phyloP scores from a whole-genome alignment of 1,140 invertebrate genomes.

The Hermatobates lingyangjiaoensis region DNA sequence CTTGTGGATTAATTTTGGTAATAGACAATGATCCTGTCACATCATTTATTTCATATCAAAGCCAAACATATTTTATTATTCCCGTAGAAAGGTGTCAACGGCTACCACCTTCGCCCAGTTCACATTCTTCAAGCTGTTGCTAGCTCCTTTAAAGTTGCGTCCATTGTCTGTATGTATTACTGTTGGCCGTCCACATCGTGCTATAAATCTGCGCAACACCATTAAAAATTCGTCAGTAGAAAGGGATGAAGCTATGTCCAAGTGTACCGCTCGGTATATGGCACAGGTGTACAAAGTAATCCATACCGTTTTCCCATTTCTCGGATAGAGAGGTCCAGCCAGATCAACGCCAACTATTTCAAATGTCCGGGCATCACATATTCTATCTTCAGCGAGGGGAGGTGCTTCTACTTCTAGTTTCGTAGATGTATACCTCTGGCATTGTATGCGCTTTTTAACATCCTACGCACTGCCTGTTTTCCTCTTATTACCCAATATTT shows the following conservation, averaged over 20 bases:
- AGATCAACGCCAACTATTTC: conserved; percentile 17
- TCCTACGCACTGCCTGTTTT: background rate
- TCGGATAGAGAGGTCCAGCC: conserved; percentile 18
- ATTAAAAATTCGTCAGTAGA: no score
- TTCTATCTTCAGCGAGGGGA: conserved; percentile 9
- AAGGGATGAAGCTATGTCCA: conserved; percentile 20
- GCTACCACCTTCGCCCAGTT: no score
- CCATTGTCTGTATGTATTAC: no score
- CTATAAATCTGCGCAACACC: no score
- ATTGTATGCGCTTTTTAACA: background rate
- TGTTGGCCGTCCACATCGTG: no score
- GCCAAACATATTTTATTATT: no score
- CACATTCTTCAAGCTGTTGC: no score
- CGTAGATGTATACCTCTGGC: background rate
- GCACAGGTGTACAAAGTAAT: conserved; percentile 22
- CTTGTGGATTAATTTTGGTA: no score
- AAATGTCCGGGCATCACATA: conserved; percentile 17
- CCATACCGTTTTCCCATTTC: conserved; percentile 18
- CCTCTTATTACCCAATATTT: background rate
- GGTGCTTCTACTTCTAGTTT: background rate
- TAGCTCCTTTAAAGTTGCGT: no score
- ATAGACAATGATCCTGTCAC: no score
- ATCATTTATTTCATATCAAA: no score
- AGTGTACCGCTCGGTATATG: conserved; percentile 21
- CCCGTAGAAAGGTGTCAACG: no score